A percentile compares a stretch with the other conserved stretches of the same genome.
Evolutionary conservation across 2,888 invertebrate genomes (phyloP).

Genomic region (Catotricha subobsoleta): DNA sequence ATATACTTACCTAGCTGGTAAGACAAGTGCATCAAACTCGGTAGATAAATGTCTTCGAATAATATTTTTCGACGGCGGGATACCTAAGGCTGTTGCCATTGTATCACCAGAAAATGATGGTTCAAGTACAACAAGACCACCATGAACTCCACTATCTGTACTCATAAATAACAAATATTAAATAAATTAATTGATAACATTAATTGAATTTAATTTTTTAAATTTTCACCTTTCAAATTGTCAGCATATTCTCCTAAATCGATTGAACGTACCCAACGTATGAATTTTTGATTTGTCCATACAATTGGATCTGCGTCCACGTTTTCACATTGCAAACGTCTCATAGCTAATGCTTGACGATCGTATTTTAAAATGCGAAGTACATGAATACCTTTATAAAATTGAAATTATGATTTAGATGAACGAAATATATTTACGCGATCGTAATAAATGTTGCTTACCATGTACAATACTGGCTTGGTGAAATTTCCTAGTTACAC

Average conservation of each 20-base stretch:
- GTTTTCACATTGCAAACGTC: conserved; percentile 74
- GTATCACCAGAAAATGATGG: conserved; percentile 89
- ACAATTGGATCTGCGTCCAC: conserved; percentile 82
- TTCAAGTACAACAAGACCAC: conserved; percentile 81
- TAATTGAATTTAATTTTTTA: conserved; percentile 1
- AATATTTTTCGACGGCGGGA: conserved; percentile 83
- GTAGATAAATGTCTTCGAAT: conserved; percentile 79
- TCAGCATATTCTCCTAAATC: conserved; percentile 87
- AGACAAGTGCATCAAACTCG: conserved; percentile 76
- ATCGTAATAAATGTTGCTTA: conserved; percentile 11
- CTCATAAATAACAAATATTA: too few relatives aligned
- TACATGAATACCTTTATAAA: conserved; percentile 52
- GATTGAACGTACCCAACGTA: conserved; percentile 85
- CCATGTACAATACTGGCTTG: conserved; percentile 88
- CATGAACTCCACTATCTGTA: conserved; percentile 90
- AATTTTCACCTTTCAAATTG: conserved; percentile 70
- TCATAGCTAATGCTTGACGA: conserved; percentile 69
- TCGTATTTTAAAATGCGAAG: conserved; percentile 84
- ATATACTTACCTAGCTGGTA: conserved; percentile 76
- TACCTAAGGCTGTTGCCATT: conserved; percentile 82
- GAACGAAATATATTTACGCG: background rate
- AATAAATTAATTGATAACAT: too few relatives aligned
- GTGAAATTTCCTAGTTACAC: conserved; percentile 84
- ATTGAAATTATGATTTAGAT: background rate
- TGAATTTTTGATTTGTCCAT: conserved; percentile 89